Evolutionary conservation across 2,888 invertebrate genomes (phyloP), one percentile per base, ranked within the genome.

Genomic region (Bhutanitis thaidina): DNA sequence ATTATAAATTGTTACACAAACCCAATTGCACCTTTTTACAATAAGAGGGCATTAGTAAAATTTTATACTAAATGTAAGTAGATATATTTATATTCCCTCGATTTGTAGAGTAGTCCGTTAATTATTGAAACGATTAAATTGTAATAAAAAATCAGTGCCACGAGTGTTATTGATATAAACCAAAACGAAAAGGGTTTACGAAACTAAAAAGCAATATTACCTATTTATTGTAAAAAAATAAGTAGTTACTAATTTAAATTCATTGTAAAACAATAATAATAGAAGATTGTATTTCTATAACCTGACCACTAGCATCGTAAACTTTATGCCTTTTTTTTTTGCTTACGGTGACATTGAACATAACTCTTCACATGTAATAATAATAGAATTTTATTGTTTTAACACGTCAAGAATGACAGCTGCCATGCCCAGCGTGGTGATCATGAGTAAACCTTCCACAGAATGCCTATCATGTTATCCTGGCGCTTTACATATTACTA

Each of bases 171-270:
- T 43, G 15, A 43, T 25, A 25, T 36, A 35, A 39, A 36, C 35
- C n/a, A 5, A 51, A 41, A 51, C 12, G n/a, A n/a, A 15, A 51
- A 51, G 50, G 51, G 51, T 41, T 15, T 46, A 45, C 35, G 51
- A 41, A 51, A 51, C 51, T 39, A 16, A 50, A 51, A 41, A 51
- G 45, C 51, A 51, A 51, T 51, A 51, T 20, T 32, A 40, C n/a
- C n/a, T 32, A 41, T 40, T 12, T 41, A 40, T 40, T 45, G 36
- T 35, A 27, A 36, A 46, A 41, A 16, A 27, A 16, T 20, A 43
- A 36, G 45, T 45, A 51, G 41, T 51, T 51, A 51, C 40, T 36
- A 37, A 20, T 20, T 13, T 47, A 51, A 45, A 30, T 36, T 51
- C 25, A 30, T 38, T 44, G 39, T 30, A 35, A 46, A 34, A 34